Evolutionary conservation across 2,888 invertebrate genomes (phyloP).

Genomic region (Protonemura montana): DNA sequence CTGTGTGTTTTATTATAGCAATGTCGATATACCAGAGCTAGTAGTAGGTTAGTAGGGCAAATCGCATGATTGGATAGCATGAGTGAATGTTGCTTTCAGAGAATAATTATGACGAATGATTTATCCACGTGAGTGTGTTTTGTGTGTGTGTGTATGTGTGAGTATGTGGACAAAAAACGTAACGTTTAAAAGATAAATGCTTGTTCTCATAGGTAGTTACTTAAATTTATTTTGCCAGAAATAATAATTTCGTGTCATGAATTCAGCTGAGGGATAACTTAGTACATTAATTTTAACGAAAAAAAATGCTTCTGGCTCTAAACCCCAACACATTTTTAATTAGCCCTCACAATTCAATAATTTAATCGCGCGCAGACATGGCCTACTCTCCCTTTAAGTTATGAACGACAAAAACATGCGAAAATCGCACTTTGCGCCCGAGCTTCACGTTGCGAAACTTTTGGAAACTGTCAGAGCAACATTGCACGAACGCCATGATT

Average conservation of each 20-base stretch:
- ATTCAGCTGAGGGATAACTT: too few species aligned
- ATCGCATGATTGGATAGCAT: not conserved
- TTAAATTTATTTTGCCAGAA: too few species aligned
- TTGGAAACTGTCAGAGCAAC: not conserved
- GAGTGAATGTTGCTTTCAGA: conserved; percentile 28
- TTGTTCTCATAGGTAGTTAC: too few species aligned
- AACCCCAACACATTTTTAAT: not conserved
- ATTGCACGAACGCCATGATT: not conserved
- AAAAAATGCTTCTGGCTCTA: not conserved
- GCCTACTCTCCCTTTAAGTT: not conserved
- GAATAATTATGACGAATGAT: conserved; percentile 32
- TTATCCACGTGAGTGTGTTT: not conserved
- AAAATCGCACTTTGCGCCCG: not conserved
- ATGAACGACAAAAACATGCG: not conserved
- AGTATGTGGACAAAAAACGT: not conserved
- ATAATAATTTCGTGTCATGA: too few species aligned
- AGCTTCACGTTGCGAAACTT: not conserved
- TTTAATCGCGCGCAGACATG: not conserved
- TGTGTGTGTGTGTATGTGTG: not conserved
- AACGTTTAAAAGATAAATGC: not conserved
- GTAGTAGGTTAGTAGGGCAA: conserved; percentile 27
- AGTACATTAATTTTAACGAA: too few species aligned
- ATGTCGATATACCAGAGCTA: not conserved
- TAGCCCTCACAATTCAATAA: not conserved
- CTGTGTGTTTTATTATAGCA: conserved; percentile 1